Evolutionary conservation across 2,797 vertebrate species (phyloP), one percentile per base, ranked within the genome.

Genomic region (Tadarida brasiliensis): DNA sequence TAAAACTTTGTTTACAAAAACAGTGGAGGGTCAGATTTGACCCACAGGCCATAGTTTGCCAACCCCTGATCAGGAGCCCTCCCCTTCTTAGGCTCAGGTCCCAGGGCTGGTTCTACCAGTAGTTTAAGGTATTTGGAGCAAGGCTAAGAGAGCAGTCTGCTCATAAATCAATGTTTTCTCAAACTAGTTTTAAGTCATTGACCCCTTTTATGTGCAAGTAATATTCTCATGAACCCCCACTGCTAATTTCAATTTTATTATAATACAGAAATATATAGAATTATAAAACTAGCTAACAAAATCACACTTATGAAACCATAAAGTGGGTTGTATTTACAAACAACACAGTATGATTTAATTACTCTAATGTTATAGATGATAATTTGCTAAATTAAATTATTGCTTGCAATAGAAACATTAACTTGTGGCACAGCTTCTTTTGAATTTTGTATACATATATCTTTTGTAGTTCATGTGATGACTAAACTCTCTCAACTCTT

Each of bases 181-280:
- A 10, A 74, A 47, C 56, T 83, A 57, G 14, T 83, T 83, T 89
- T 86, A 90, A 94, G 63, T 28, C 30, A n/a, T 20, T 82, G 39
- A 44, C 39, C 39, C 39, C 39, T 44, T 44, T 44, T 3, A 44
- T 44, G 86, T 85, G 47, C 47, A 71, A 16, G 20, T 86, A 24
- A 57, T 82, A 54, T 33, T 71, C 24, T 86, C 35, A 76, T 71
- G 56, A 94, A 63, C 56, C 11, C 8, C 22, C 14, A 77, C 51
- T 85, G 56, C 28, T 84, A 24, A 70, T 28, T 96, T 71, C 22
- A 63, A 54, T 63, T 59, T 77, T 77, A 87, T 94, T 90, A n/a
- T 77, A 86, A 30, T 76, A 84, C 15, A 94, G 88, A 63, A 92
- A 57, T 80, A 67, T 67, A n/a, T 24, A 35, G 11, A 68, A 68